Percentiles rank a stretch among this genome's conserved stretches.
These are phyloP conservation scores for Emydocephalus ijimae DNA, from an alignment of 2,113 vertebrate genomes.

Conservation along the genomic window DNA sequence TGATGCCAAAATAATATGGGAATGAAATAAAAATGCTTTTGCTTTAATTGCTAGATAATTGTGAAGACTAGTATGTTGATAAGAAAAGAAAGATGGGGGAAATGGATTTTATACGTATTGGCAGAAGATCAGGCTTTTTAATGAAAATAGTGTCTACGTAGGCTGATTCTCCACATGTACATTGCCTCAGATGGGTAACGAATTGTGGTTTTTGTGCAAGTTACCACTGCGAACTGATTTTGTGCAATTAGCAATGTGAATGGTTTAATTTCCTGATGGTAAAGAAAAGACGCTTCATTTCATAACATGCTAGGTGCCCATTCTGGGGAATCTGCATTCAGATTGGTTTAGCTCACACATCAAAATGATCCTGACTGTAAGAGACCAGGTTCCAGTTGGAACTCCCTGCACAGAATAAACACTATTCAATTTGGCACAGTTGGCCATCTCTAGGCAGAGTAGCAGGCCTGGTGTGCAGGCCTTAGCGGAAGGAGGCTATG, in stretches of 20 bases:
- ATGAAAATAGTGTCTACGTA: background rate
- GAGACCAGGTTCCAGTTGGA: slow-evolving; percentile 31
- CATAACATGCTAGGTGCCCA: slow-evolving; percentile 9
- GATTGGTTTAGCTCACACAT: slow-evolving; percentile 41
- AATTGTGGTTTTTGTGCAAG: slow-evolving; percentile 11
- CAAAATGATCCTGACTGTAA: slow-evolving; percentile 41
- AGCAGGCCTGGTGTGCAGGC: background rate
- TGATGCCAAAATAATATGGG: background rate
- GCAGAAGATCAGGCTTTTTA: background rate
- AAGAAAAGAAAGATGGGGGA: background rate
- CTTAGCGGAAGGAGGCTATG: background rate
- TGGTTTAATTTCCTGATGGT: slow-evolving; percentile 37
- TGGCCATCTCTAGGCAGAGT: slow-evolving; percentile 1
- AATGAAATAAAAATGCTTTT: background rate
- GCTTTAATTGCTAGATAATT: background rate
- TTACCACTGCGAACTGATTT: background rate
- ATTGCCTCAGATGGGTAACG: background rate
- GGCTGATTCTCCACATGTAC: background rate
- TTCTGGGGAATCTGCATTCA: slow-evolving; percentile 42
- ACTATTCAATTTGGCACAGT: background rate
- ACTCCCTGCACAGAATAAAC: slow-evolving; percentile 26
- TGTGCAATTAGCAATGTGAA: slow-evolving; percentile 2
- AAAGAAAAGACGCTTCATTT: slow-evolving; percentile 10
- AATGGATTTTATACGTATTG: background rate
- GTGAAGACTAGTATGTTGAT: background rate